These are phyloP conservation scores for Cephalophus harveyi DNA, from an alignment of 2,113 vertebrate species.

Conservation along the genomic window DNA sequence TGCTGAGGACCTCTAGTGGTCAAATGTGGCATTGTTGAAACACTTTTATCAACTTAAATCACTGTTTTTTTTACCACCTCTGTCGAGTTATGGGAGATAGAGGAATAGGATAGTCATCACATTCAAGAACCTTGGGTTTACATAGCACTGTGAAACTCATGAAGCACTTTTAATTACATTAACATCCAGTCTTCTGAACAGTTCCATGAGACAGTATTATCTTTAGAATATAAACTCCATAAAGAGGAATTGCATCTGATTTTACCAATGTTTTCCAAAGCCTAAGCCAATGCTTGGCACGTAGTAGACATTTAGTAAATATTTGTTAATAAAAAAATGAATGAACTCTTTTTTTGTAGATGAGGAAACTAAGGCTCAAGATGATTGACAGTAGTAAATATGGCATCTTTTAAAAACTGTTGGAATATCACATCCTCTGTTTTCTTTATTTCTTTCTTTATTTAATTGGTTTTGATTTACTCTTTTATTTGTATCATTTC, in stretches of 20 bases:
- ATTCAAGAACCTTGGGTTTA: not conserved
- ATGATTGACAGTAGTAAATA: not conserved
- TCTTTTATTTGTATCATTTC: not conserved
- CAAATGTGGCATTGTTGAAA: not conserved
- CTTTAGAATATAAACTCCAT: not conserved
- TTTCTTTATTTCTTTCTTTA: not conserved
- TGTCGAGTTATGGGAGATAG: not conserved
- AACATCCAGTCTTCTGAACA: not conserved
- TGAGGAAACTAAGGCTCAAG: not conserved
- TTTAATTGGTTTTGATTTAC: conserved; percentile 9
- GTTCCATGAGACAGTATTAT: not conserved
- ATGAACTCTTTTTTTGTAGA: not conserved
- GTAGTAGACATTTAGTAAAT: not conserved
- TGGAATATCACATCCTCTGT: not conserved
- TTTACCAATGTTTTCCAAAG: not conserved
- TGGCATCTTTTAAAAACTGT: not conserved
- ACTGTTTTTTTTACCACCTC: not conserved
- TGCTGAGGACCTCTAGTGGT: not conserved
- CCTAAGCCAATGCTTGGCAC: not conserved
- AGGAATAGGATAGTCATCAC: not conserved
- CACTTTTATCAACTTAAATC: not conserved
- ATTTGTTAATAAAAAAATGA: not conserved
- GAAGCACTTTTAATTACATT: not conserved
- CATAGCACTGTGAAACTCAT: not conserved
- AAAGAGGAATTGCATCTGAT: not conserved